phyloP scores from a whole-genome alignment of 2,113 vertebrate genomes.

The Odocoileus hemionus region DNA sequence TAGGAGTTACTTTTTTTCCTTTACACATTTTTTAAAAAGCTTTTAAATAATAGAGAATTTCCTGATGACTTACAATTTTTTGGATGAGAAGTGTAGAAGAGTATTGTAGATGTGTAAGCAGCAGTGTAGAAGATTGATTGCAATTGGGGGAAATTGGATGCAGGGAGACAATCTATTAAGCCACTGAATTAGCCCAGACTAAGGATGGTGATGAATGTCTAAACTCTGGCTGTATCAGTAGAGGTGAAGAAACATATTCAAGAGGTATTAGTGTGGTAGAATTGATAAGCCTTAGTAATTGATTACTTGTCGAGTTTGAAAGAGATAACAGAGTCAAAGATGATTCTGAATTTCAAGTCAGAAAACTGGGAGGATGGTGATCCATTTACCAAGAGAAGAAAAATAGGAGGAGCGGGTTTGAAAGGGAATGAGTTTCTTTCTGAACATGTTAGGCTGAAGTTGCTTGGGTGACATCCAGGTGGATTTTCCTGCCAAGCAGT shows the following conservation, averaged over 20 bases:
- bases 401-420: not conserved
- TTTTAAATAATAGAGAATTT: not conserved
- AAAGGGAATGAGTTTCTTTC: not conserved
- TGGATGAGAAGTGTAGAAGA: not conserved
- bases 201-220: not conserved
- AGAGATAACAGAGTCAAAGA: not conserved
- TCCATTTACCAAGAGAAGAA: not conserved
- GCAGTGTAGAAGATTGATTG: not conserved
- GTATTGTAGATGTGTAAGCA: not conserved
- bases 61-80: not conserved
- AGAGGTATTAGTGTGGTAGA: not conserved
- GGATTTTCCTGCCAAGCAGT: not conserved
- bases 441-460: not conserved
- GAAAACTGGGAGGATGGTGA: not conserved
- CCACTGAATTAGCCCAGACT: not conserved
- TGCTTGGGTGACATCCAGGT: not conserved
- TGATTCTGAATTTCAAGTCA: slow-evolving; percentile 11
- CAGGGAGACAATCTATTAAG: not conserved
- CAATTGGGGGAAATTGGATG: not conserved
- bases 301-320: not conserved
- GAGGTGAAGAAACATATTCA: not conserved
- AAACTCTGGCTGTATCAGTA: not conserved
- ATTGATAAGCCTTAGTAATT: not conserved
- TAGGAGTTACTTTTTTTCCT: not conserved
- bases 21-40: not conserved